Percentiles rank a stretch among this genome's conserved stretches.
Evolutionary conservation across 2,888 invertebrate genomes (phyloP).

Genomic region (Caenorhabditis uteleia): DNA sequence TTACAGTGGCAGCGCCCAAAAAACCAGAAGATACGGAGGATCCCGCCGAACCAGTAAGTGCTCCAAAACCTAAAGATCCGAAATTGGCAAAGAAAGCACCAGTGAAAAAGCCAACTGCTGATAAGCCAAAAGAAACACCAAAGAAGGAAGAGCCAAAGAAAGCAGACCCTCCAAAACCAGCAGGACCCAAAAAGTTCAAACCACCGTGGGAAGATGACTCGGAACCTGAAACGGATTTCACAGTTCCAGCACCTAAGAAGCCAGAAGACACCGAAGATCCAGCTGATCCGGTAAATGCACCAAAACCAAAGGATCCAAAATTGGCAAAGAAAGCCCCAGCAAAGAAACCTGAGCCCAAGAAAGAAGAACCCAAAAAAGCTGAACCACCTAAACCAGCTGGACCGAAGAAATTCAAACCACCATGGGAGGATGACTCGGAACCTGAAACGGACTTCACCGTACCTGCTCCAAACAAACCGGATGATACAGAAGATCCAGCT

Average conservation of each 20-base stretch:
- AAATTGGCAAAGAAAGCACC: constrained; percentile 28
- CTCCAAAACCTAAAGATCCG: constrained; percentile 36
- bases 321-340: constrained; percentile 22
- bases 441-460: constrained; percentile 41
- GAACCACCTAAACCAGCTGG: constrained; percentile 17
- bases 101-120: constrained; percentile 11
- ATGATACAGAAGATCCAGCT: constrained; percentile 28
- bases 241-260: constrained; percentile 24
- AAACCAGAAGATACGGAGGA: constrained; percentile 28
- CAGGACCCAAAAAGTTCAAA: constrained; percentile 7
- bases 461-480: constrained; percentile 29
- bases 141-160: constrained; percentile 2
- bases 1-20: too few species aligned
- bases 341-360: constrained; percentile 14
- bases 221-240: constrained; percentile 31
- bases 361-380: constrained; percentile 1
- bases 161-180: constrained; percentile 4
- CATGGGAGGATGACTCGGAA: constrained; percentile 35
- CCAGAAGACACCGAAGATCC: constrained; percentile 32
- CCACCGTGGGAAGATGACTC: constrained; percentile 11
- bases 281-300: constrained; percentile 15
- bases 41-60: constrained; percentile 34
- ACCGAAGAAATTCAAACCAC: constrained; percentile 33
- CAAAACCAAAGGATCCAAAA: constrained; percentile 24
- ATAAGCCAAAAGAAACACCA: constrained; percentile 20